phyloP scores from a whole-genome alignment of 2,888 invertebrate species.

The Eilema sororculum region DNA sequence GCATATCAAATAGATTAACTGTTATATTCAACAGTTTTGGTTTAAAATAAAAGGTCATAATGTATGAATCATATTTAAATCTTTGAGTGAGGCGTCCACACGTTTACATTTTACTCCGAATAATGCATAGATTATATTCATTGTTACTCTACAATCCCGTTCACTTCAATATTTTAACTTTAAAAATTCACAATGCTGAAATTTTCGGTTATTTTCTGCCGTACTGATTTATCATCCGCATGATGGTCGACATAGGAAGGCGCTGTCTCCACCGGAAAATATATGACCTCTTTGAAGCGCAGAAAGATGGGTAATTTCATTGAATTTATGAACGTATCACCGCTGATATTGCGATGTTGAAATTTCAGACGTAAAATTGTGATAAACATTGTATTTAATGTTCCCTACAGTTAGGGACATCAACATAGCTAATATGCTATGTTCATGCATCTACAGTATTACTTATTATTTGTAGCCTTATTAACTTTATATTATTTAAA shows the following conservation, averaged over 20 bases:
- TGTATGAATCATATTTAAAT: background rate
- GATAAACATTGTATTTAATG: slow-evolving; percentile 71
- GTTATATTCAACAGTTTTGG: background rate
- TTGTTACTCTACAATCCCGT: background rate
- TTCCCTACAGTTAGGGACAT: slow-evolving; percentile 23
- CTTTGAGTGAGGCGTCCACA: background rate
- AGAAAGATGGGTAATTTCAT: slow-evolving; percentile 86
- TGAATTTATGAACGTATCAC: slow-evolving; percentile 84
- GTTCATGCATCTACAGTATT: slow-evolving; percentile 1
- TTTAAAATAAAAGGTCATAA: background rate
- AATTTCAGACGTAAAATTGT: slow-evolving; percentile 76
- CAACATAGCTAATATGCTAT: slow-evolving; percentile 3
- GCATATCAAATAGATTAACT: background rate
- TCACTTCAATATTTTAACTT: slow-evolving; percentile 26
- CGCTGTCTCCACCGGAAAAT: slow-evolving; percentile 78
- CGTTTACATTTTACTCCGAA: background rate
- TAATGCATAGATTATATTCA: background rate
- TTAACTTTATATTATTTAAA: background rate
- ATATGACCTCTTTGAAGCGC: slow-evolving; percentile 84
- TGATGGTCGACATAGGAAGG: slow-evolving; percentile 81
- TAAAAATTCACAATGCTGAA: slow-evolving; percentile 31
- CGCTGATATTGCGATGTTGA: slow-evolving; percentile 76
- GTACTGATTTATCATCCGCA: slow-evolving; percentile 81
- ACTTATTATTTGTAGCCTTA: background rate
- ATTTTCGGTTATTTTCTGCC: slow-evolving; percentile 37